phyloP scores from a whole-genome alignment of 2,797 vertebrate species.

The Oophaga sylvatica region DNA sequence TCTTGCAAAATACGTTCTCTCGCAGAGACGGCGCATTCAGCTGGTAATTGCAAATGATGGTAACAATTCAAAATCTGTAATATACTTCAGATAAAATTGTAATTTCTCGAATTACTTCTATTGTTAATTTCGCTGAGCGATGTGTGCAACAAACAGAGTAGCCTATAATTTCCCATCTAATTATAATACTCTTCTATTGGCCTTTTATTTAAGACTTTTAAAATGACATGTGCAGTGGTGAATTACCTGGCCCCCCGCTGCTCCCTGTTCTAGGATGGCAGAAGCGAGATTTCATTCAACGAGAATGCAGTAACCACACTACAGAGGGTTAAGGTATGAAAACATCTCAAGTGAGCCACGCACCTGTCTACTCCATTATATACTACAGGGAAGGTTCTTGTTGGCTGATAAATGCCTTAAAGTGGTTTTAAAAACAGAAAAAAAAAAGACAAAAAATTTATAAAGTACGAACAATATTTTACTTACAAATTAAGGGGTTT shows the following conservation, averaged over 20 bases:
- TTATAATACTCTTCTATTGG: conserved; percentile 58
- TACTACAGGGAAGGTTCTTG: background rate
- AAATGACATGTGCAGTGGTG: conserved; percentile 75
- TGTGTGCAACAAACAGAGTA: conserved; percentile 48
- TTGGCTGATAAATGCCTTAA: background rate
- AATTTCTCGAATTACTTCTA: conserved; percentile 57
- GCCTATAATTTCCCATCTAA: conserved; percentile 57
- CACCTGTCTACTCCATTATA: conserved; percentile 39
- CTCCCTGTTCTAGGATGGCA: conserved; percentile 32
- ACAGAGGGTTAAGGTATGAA: conserved; percentile 48
- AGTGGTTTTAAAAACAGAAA: background rate
- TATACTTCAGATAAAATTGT: conserved; percentile 62
- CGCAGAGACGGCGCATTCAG: conserved; percentile 49
- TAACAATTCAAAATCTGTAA: conserved; percentile 60
- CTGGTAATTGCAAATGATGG: conserved; percentile 59
- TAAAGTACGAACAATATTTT: background rate
- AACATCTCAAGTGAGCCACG: conserved; percentile 28
- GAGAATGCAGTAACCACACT: conserved; percentile 38
- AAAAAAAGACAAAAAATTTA: background rate
- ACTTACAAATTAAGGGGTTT: background rate
- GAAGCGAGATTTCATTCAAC: conserved; percentile 52
- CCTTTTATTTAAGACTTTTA: conserved; percentile 76
- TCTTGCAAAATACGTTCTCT: conserved; percentile 43
- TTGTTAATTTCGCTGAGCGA: conserved; percentile 57
- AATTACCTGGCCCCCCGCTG: conserved; percentile 47